Percentiles rank a stretch among this genome's conserved stretches.
phyloP scores from a whole-genome alignment of 1,140 invertebrate genomes.

The Solenopsis fugax region DNA sequence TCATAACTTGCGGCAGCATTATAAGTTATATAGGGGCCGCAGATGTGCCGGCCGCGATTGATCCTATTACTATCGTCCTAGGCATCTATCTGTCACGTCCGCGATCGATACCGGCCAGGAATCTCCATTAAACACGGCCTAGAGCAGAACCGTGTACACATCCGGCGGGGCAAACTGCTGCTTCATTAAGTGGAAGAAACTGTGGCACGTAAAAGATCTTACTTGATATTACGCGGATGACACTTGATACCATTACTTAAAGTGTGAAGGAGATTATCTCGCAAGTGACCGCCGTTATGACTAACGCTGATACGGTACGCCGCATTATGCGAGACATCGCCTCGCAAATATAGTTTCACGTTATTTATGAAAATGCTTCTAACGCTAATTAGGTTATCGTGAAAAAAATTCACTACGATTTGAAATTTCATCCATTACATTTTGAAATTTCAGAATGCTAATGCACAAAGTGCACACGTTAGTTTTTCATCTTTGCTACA shows the following conservation, averaged over 20 bases:
- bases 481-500: neutral
- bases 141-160: slow-evolving; percentile 50
- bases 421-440: too few species aligned
- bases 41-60: slow-evolving; percentile 69
- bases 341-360: neutral
- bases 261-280: slow-evolving; percentile 41
- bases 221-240: neutral
- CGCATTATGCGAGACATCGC: slow-evolving; percentile 7
- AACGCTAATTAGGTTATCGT: neutral
- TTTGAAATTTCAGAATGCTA: neutral
- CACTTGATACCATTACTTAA: slow-evolving; percentile 14
- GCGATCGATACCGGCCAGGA: slow-evolving; percentile 63
- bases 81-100: slow-evolving; percentile 65
- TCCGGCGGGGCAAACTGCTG: slow-evolving; percentile 23
- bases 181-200: slow-evolving; percentile 58
- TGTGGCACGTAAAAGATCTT: neutral
- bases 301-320: neutral
- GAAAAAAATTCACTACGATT: neutral
- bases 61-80: slow-evolving; percentile 68
- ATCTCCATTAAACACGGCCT: slow-evolving; percentile 65
- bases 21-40: slow-evolving; percentile 65
- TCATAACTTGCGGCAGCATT: slow-evolving; percentile 59
- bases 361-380: neutral
- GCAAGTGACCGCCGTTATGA: neutral
- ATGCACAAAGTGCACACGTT: neutral